Percentiles rank a stretch among this genome's conserved stretches.
Conservation (phyloP, 2,113 vertebrate genomes). For the Helogale parvula region DNA sequence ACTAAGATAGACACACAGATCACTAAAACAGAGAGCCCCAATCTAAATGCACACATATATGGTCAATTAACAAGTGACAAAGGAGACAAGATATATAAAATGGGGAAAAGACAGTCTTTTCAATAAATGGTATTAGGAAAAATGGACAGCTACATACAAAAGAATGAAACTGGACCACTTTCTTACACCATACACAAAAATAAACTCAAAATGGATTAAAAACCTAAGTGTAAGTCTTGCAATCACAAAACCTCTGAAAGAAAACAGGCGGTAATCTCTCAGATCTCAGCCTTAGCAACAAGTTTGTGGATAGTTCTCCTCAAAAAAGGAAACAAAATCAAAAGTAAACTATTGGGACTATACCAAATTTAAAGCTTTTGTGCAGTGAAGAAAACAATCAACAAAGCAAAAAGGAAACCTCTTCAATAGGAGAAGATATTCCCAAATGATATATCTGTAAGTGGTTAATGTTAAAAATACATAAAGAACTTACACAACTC, state of each 20-base stretch:
- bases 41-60: neutral
- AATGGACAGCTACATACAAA: neutral
- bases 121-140: neutral
- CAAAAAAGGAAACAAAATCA: neutral
- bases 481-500: neutral
- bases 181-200: too few species aligned
- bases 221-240: neutral
- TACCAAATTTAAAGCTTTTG: neutral
- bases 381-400: neutral
- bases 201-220: neutral
- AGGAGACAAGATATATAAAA: neutral
- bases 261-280: neutral
- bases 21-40: neutral
- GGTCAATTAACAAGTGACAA: neutral
- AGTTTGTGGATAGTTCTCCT: neutral
- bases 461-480: neutral
- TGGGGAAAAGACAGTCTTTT: neutral
- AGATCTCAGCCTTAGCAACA: neutral
- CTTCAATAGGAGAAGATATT: neutral
- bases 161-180: neutral
- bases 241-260: neutral
- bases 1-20: neutral
- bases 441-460: neutral
- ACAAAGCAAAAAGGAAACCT: neutral
- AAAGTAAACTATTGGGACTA: neutral